Evolutionary conservation across 2,888 invertebrate genomes (phyloP).

Genomic region (Podotricha telesiphe): DNA sequence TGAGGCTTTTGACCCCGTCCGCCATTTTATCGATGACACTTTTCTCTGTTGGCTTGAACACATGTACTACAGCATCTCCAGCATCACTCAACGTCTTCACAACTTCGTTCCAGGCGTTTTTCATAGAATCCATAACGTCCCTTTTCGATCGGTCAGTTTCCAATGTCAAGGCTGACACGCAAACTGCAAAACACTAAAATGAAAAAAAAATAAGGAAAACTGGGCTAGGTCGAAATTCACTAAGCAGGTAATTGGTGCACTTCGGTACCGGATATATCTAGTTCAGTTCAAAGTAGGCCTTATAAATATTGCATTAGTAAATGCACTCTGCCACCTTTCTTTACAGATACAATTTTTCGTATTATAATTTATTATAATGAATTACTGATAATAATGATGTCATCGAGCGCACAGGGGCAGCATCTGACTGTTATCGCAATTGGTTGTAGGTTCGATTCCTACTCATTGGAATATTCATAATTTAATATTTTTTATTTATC

Average conservation of each 20-base stretch:
- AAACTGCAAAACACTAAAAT: conserved; percentile 32
- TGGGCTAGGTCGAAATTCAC: neutral
- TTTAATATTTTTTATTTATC: too few relatives aligned
- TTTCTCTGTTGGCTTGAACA: conserved; percentile 74
- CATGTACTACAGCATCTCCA: conserved; percentile 70
- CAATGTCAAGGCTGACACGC: conserved; percentile 56
- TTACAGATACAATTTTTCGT: neutral
- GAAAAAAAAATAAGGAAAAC: neutral
- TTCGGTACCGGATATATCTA: neutral
- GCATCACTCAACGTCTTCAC: conserved; percentile 68
- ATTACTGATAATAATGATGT: too few relatives aligned
- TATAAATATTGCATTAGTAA: conserved; percentile 8
- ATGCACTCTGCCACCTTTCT: neutral
- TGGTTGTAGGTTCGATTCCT: too few relatives aligned
- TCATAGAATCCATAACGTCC: conserved; percentile 73
- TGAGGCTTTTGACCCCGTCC: conserved; percentile 61
- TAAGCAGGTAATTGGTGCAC: neutral
- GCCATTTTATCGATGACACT: conserved; percentile 65
- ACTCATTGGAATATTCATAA: too few relatives aligned
- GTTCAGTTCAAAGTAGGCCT: conserved; percentile 7
- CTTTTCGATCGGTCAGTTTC: conserved; percentile 56
- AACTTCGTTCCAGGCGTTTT: conserved; percentile 68
- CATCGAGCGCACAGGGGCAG: too few relatives aligned
- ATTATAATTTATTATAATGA: neutral
- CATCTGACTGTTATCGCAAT: too few relatives aligned